These are phyloP conservation scores for Apodemus speciosus DNA, from an alignment of 2,113 vertebrate genomes.

Conservation along the genomic window DNA sequence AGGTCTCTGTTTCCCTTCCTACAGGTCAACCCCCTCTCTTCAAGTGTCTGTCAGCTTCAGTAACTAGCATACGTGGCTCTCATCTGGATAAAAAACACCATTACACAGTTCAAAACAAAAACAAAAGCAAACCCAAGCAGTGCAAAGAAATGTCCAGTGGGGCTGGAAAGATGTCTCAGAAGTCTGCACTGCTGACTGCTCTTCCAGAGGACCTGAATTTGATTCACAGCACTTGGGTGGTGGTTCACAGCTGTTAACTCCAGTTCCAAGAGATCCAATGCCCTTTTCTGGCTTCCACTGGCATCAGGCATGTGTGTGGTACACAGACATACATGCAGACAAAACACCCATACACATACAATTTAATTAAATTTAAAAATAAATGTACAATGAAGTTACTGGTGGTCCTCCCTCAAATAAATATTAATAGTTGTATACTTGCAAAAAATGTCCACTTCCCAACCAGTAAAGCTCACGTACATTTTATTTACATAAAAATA, in stretches of 20 bases:
- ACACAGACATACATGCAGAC: background rate
- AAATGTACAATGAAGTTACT: background rate
- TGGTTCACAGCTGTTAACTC: background rate
- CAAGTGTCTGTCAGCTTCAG: constrained; percentile 34
- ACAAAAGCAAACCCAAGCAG: background rate
- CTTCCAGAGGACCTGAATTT: background rate
- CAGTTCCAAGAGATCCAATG: background rate
- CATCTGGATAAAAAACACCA: background rate
- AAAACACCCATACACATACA: background rate
- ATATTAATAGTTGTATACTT: background rate
- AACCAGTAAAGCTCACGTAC: background rate
- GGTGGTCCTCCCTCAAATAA: background rate
- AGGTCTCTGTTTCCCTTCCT: constrained; percentile 58
- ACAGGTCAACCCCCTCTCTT: constrained; percentile 1
- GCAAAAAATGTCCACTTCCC: background rate
- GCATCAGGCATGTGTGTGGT: background rate
- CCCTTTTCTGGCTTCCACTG: background rate
- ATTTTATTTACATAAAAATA: background rate
- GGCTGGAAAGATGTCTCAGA: background rate
- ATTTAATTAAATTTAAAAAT: background rate
- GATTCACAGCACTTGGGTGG: background rate
- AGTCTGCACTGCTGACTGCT: background rate
- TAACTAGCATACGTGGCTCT: constrained; percentile 47
- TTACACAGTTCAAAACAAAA: background rate
- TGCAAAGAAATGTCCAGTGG: background rate